Conservation (phyloP, 2,113 vertebrate species). For the Recurvirostra avosetta region DNA sequence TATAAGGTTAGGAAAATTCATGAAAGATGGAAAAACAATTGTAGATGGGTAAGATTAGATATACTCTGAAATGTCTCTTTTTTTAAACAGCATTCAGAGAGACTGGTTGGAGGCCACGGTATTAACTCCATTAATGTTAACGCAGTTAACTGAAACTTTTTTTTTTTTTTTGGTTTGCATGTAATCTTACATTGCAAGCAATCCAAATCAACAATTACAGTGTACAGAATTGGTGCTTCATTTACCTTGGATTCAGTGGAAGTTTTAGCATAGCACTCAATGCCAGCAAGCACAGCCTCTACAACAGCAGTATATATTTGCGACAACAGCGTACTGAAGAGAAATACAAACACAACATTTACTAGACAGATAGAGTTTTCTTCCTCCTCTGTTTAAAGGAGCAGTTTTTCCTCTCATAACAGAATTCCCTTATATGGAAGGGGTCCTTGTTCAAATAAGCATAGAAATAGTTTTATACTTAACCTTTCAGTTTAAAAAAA, state of each 20-base stretch:
- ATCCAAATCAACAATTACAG: slow-evolving; percentile 26
- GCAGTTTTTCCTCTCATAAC: not conserved
- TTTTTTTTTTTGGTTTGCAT: not conserved
- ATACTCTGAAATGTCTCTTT: not conserved
- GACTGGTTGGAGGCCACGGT: not conserved
- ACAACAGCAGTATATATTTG: slow-evolving; percentile 90
- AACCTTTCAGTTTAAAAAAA: not conserved
- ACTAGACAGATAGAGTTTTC: slow-evolving; percentile 19
- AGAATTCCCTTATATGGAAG: not conserved
- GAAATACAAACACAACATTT: slow-evolving; percentile 65
- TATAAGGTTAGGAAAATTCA: not conserved
- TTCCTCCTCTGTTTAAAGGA: not conserved
- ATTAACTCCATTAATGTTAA: not conserved
- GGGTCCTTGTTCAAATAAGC: not conserved
- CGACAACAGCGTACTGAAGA: slow-evolving; percentile 83
- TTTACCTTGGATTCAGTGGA: slow-evolving; percentile 85
- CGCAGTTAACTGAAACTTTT: rapidly evolving
- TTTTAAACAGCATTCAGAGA: not conserved
- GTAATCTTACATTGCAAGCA: not conserved
- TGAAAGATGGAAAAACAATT: not conserved
- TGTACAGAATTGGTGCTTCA: not conserved
- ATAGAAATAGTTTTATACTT: not conserved
- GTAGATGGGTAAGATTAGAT: not conserved
- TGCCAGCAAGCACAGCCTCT: slow-evolving; percentile 89
- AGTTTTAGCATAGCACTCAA: slow-evolving; percentile 88